Base-by-base conservation (phyloP, 1,140 invertebrate genomes). In the Condylostylus longicornis region DNA sequence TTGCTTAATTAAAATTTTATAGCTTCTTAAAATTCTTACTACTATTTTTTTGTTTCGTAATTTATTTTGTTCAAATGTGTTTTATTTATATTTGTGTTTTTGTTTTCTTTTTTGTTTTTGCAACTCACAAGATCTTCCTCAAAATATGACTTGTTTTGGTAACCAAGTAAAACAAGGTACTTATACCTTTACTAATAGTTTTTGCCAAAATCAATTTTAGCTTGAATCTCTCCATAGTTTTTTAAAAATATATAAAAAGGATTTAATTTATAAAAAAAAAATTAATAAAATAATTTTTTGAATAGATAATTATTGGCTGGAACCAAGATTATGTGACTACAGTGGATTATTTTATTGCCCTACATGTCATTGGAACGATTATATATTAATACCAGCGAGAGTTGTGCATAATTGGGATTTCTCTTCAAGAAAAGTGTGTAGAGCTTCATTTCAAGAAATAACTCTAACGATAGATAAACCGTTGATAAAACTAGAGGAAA, bases 341-440 rank as follows among this genome's bases (percentile, higher is more conserved):
- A 81, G 77, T 46, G 89, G 88, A 0, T 55, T 77, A 2, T 93
- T 89, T 59, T 97, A 86, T 62, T 96, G 91, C 55, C 74, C 77
- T 2, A 75, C 75, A 13, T 96, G 91, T 51, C 89, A 96, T 62
- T 88, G 83, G 82, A 85, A 87, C 49, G 78, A 82, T 40, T 57
- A 65, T 12, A 73, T 70, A 33, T 65, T 82, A 0, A 85, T 93
- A 41, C 91, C 91, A 4, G 84, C 90, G 0, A 69, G 86, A 41
- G 78, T 96, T 4, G 66, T 94, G 2, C 80, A 86, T 47, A 95
- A 95, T 58, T 97, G 91, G 91, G 89, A 95, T 59, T 90, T 91
- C 66, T 72, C 79, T 23, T 74, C 79, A 10, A 61, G 69, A 32
- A 55, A 46, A 18, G 45, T 59, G 0, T 55, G 47, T 0, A 49